Evolutionary conservation across 2,797 vertebrate genomes (phyloP), one percentile per base, ranked within the genome.

Genomic region (Varecia variegata): DNA sequence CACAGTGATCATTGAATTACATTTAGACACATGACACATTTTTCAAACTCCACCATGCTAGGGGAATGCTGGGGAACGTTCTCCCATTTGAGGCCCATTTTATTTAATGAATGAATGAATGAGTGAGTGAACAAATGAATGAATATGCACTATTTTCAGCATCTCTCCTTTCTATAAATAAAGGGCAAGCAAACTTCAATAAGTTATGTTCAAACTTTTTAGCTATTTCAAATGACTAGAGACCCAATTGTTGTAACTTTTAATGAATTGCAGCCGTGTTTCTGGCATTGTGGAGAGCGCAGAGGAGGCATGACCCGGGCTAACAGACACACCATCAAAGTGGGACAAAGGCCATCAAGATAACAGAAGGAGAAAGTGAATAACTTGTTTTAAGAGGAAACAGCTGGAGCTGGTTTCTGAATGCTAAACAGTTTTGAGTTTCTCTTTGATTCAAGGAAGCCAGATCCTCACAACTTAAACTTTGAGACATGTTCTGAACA

Each of bases 391-490:
- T 81, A 79, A 93, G 80, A 85, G 76, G 84, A 97, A 96, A 96
- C 97, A 98, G 97, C 97, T 97, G 97, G 97, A 98, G 94, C 91
- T 95, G 77, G 81, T 92, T 93, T 97, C 94, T 97, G 97, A 98
- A 97, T 97, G 95, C 94, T 97, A 97, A 98, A 97, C 81, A 97
- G 97, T 95, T 97, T 96, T 84, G 93, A 97, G 83, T 96, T 91
- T 95, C 73, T 35, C 86, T 98, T 97, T 98, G 97, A 97, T 97
- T 94, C 93, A 93, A 92, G 95, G 81, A 96, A 97, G 71, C 88
- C 50, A 88, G 54, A 95, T 96, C 89, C 89, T 98, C 67, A 97
- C 80, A 92, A 95, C 89, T 97, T 94, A 89, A 94, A 97, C 93
- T 96, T 97, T 97, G 94, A 95, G 97, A 95, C 91, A 65, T 67